These are phyloP conservation scores for Centroberyx gerrardi DNA, from an alignment of 2,797 vertebrate genomes.

Conservation along the genomic window DNA sequence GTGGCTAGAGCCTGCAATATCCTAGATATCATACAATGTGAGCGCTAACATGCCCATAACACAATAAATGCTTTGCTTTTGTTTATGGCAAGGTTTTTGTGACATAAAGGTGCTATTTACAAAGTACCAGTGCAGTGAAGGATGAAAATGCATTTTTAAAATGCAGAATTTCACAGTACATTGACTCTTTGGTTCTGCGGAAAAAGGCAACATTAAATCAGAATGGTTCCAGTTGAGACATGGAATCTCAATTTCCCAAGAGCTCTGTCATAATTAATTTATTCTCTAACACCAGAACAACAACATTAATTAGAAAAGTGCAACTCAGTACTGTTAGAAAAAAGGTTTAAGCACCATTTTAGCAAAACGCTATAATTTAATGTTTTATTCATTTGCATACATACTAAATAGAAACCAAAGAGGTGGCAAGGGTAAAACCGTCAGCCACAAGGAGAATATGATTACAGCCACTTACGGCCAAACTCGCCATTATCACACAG, in stretches of 20 bases:
- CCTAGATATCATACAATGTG: not conserved
- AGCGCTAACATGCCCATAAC: too few relatives aligned
- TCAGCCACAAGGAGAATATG: slow-evolving; percentile 34
- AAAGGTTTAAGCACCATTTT: slow-evolving; percentile 53
- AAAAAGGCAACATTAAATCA: slow-evolving; percentile 45
- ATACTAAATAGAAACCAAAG: slow-evolving; percentile 48
- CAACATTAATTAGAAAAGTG: slow-evolving; percentile 62
- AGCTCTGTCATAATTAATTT: slow-evolving; percentile 66
- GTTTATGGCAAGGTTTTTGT: slow-evolving; percentile 15
- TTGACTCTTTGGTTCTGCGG: slow-evolving; percentile 24
- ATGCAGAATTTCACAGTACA: slow-evolving; percentile 38
- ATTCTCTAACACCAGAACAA: slow-evolving; percentile 51
- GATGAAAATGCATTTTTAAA: slow-evolving; percentile 54
- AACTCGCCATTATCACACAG: slow-evolving; percentile 42
- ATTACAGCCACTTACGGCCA: slow-evolving; percentile 55
- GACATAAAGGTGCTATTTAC: slow-evolving; percentile 19
- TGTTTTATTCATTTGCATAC: slow-evolving; percentile 57
- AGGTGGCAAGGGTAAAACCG: slow-evolving; percentile 28
- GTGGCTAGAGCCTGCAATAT: not conserved
- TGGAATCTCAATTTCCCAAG: slow-evolving; percentile 59
- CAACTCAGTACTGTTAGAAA: slow-evolving; percentile 22
- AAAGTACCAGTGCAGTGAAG: slow-evolving; percentile 25
- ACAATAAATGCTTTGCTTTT: not conserved
- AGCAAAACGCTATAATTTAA: slow-evolving; percentile 46
- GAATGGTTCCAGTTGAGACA: slow-evolving; percentile 50